phyloP scores from a whole-genome alignment of 2,888 invertebrate species.

The Ochlodes sylvanus region DNA sequence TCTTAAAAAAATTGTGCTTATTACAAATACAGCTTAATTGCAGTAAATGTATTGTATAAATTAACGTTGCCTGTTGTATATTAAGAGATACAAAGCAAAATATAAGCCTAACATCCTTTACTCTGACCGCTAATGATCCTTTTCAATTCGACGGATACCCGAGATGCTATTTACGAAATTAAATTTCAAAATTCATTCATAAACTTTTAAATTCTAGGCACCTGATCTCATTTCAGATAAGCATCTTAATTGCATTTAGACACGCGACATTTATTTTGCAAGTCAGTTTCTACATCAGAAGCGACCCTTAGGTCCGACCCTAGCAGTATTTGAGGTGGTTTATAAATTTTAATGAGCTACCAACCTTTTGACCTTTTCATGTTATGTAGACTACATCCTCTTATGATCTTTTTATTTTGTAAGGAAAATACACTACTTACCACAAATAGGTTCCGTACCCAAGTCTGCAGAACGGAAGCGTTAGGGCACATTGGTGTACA shows the following conservation, averaged over 20 bases:
- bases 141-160: too few relatives aligned
- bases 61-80: too few relatives aligned
- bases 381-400: slow-evolving; percentile 3
- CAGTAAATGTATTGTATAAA: too few relatives aligned
- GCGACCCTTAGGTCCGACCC: background rate
- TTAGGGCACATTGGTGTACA: background rate
- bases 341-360: slow-evolving; percentile 10
- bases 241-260: slow-evolving; percentile 6
- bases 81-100: too few relatives aligned
- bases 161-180: too few relatives aligned
- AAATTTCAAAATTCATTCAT: too few relatives aligned
- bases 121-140: too few relatives aligned
- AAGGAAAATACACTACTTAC: slow-evolving; percentile 8
- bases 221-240: background rate
- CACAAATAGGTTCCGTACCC: slow-evolving; percentile 8
- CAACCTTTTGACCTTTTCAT: slow-evolving; percentile 5
- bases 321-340: slow-evolving; percentile 6
- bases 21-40: too few relatives aligned
- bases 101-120: too few relatives aligned
- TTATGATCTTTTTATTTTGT: slow-evolving; percentile 9
- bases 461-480: background rate
- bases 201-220: too few relatives aligned
- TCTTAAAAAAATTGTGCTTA: too few relatives aligned
- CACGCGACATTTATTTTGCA: slow-evolving; percentile 1
- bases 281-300: slow-evolving; percentile 5